A percentile compares a stretch with the other conserved stretches of the same genome.
phyloP scores from a whole-genome alignment of 1,140 invertebrate species.

The Pomacea maculata region DNA sequence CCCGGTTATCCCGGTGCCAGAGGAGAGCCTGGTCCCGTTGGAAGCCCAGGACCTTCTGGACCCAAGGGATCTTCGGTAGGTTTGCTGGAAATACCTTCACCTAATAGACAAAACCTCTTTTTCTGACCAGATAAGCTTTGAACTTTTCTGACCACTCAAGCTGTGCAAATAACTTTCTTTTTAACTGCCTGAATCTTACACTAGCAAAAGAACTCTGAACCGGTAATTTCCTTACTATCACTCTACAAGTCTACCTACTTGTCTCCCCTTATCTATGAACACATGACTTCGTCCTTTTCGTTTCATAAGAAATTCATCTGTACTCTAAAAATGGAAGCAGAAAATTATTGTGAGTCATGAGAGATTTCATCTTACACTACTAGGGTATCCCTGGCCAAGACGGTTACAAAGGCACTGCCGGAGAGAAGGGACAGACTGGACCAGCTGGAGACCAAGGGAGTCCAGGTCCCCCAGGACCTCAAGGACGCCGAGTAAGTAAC shows the following conservation, averaged over 20 bases:
- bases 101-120: not conserved
- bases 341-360: no score
- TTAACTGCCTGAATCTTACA: no score
- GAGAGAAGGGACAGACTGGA: constrained; percentile 48
- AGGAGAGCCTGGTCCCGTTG: constrained; percentile 47
- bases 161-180: not conserved
- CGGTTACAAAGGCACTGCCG: constrained; percentile 50
- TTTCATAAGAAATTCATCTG: no score
- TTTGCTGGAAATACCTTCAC: not conserved
- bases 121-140: not conserved
- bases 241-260: no score
- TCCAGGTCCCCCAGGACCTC: constrained; percentile 41
- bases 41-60: constrained; percentile 47
- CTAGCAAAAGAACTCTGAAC: no score
- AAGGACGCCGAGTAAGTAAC: constrained; percentile 49
- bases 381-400: constrained; percentile 47
- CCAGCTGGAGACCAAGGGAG: constrained; percentile 45
- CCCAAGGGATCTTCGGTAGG: constrained; percentile 53
- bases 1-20: constrained; percentile 56
- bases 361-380: no score
- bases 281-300: no score
- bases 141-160: not conserved
- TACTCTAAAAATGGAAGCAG: no score
- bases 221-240: no score
- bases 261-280: no score